Evolutionary conservation across 2,888 invertebrate genomes (phyloP), one percentile per base, ranked within the genome.

Genomic region (Plemyria rubiginata): DNA sequence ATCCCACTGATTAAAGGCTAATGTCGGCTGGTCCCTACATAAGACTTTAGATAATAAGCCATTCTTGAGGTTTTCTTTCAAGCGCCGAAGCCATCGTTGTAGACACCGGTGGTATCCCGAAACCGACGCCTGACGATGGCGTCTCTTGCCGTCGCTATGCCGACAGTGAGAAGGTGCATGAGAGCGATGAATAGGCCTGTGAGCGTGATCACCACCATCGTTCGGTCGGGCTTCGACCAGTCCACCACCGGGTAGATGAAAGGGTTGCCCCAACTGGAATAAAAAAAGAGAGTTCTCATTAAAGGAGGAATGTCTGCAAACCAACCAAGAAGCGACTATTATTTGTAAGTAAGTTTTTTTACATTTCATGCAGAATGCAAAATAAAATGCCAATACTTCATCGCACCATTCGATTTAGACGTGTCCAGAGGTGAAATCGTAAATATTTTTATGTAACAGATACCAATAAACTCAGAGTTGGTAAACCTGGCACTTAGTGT

Each of bases 201-300:
- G 43, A 95, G 94, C 0, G 94, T 86, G 70, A 95, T 95, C 63
- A 96, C 94, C 16, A 95, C 89, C 65, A 95, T 82, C 4, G 96
- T 94, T 71, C 92, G 91, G 52, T 94, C 90, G 0, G 96, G 96
- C 75, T 95, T 95, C 50, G 94, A 92, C 97, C 97, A 97, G 88
- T 97, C 95, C 71, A 97, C 92, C 67, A 97, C 95, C 38, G 95
- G 95, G 85, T 97, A 97, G 76, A 97, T 96, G 81, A 94, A 95
- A 48, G 93, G 91, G 70, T 94, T 88, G 59, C 96, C 96, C 84
- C 94, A 94, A 70, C 96, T 95, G 85, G 51, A 93, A 93, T 63
- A 11, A 48, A n/a, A 54, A 60, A 32, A 32, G 16, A 7, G n/a
- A n/a, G n/a, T n/a, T n/a, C 22, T 22, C 22, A 22, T 22, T 2